Evolutionary conservation across 23 tunicate species (phyloP).

Genomic region (Oikopleura dioica): DNA sequence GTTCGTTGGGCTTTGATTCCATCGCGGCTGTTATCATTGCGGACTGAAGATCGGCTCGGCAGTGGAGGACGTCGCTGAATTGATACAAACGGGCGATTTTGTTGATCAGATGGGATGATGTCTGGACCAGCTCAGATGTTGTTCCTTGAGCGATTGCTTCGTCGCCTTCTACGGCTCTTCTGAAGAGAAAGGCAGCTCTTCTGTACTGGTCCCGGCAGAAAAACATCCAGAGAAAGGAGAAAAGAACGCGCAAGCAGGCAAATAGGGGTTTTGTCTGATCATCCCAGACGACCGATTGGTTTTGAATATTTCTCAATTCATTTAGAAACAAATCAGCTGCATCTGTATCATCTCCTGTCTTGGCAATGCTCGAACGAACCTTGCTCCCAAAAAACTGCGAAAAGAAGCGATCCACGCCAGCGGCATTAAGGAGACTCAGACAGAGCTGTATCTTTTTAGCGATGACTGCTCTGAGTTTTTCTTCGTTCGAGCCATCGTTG

Average conservation of each 20-base stretch:
- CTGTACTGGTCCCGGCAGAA: constrained; percentile 9
- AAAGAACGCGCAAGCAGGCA: not conserved
- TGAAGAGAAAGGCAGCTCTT: not conserved
- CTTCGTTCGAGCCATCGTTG: not conserved
- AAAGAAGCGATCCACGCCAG: constrained; percentile 1
- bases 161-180: not conserved
- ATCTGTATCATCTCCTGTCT: not conserved
- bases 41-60: constrained; percentile 2
- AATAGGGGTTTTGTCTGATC: not conserved
- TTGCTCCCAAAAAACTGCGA: not conserved
- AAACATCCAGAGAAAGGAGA: constrained; percentile 5
- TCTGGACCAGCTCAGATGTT: not conserved
- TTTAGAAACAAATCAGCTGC: not conserved
- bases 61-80: not conserved
- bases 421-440: not conserved
- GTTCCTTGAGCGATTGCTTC: not conserved
- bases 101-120: too few relatives aligned
- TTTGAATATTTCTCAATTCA: not conserved
- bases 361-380: not conserved
- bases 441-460: not conserved
- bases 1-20: not conserved
- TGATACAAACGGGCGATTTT: not conserved
- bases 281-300: not conserved
- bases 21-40: not conserved
- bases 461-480: not conserved